Evolutionary conservation across 1,140 invertebrate species (phyloP), one percentile per base, ranked within the genome.

Genomic region (Drosophila subobscura): DNA sequence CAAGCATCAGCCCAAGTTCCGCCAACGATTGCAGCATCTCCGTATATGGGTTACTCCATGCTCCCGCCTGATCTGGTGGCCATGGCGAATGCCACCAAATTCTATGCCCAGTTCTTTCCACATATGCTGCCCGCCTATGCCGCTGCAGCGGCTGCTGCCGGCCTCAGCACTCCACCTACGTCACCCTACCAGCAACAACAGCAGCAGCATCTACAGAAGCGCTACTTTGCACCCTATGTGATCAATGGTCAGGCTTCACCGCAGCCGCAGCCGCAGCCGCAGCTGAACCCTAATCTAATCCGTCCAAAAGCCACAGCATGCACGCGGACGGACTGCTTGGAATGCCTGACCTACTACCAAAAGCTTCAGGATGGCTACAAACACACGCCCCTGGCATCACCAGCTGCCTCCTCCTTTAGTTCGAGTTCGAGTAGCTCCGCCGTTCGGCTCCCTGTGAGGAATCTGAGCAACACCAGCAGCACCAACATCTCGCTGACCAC

Each of bases 91-190:
- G 89, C 89, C n/a, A 90, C 85, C 14, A 90, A 91, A 46, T 91
- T 91, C 44, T 91, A 91, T 72, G 85, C 89, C 14, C 89, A 91
- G 47, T 91, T 91, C 51, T 90, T 91, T 52, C 89, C 89, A 4
- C 89, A 91, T 37, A 23, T 89, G 5, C 44, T 90, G 50, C 81
- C 88, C 23, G 77, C 77, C 29, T 90, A 86, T 70, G 86, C 86
- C 14, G 86, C 81, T 10, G 80, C 86, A 23, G 78, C 75, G 1
- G 75, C 78, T 22, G 72, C 78, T 33, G 81, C 80, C 22, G 68
- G 80, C 4, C 16, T 77, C 16, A 73, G 61, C 25, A 79, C 75
- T 3, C 85, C 85, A 33, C 85, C 89, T 56, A 80, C 84, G 0
- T 89, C 84, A 8, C 79, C 79, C 8, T 89, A 89, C 12, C 79